Conservation (phyloP, 2,888 invertebrate species). For the Danaus chrysippus region DNA sequence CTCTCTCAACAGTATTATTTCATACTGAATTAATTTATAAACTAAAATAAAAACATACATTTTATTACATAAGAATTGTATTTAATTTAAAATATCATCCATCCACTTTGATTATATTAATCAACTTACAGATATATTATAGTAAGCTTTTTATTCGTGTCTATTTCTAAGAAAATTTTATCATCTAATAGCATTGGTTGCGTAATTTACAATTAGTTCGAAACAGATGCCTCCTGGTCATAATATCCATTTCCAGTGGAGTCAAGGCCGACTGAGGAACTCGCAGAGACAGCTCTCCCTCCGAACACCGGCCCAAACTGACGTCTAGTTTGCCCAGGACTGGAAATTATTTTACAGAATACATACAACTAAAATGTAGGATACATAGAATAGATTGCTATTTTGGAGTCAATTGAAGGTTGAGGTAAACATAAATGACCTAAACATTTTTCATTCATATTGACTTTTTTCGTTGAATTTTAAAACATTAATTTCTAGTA, state of each 20-base stretch:
- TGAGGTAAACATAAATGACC: too few relatives aligned
- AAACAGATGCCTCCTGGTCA: slow-evolving; percentile 47
- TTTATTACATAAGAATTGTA: neutral
- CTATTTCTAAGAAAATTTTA: neutral
- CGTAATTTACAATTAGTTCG: slow-evolving; percentile 16
- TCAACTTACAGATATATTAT: neutral
- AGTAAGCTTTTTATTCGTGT: slow-evolving; percentile 2
- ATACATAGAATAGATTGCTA: slow-evolving; percentile 5
- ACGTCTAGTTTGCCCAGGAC: slow-evolving; percentile 43
- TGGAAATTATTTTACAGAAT: slow-evolving; percentile 34
- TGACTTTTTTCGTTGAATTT: too few relatives aligned
- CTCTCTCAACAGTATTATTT: slow-evolving; percentile 26
- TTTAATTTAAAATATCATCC: slow-evolving; percentile 6
- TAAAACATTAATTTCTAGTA: too few relatives aligned
- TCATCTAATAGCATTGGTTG: neutral
- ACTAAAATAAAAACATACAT: neutral
- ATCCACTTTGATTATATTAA: slow-evolving; percentile 8
- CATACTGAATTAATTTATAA: slow-evolving; percentile 10
- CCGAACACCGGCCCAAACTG: slow-evolving; percentile 41
- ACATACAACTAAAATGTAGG: neutral
- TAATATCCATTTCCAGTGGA: slow-evolving; percentile 51
- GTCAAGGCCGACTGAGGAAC: slow-evolving; percentile 50
- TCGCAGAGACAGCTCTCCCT: slow-evolving; percentile 44
- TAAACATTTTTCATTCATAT: too few relatives aligned
- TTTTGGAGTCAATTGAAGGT: neutral